Evolutionary conservation across 2,113 vertebrate genomes (phyloP), one percentile per base, ranked within the genome.

Genomic region (Trinectes maculatus): DNA sequence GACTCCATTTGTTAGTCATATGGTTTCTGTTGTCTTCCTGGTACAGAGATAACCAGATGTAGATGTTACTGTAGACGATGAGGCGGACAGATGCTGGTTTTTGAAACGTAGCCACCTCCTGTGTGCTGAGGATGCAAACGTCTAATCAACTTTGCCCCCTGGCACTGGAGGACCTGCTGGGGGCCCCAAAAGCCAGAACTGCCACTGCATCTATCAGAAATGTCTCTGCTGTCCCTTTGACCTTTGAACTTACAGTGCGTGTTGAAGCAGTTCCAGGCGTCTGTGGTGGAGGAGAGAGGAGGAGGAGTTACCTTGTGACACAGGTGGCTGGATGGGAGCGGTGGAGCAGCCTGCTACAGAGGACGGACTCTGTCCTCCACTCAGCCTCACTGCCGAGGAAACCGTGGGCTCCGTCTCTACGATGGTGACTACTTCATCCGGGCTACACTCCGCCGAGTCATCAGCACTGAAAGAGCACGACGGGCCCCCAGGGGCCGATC

Each of bases 391-490:
- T 3, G 57, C 48, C n/a, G 62, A 51, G 7, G 79, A 58, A 1
- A 4, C 10, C 0, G 75, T 34, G 2, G 66, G 8, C 12, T 77
- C 68, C 4, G 48, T 39, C 4, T 88, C 79, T 10, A 91, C 47
- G 5, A 89, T 43, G 10, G 84, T 54, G n/a, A 80, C 71, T 31
- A 80, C 71, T 31, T 67, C 77, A 28, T 88, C 81, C 64, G 78
- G 68, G 26, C 85, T 80, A 28, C 31, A 33, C 33, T 86, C 77
- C 12, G 29, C 33, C 1, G 78, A 67, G 19, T 78, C 44, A 2
- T 79, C 80, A 5, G 34, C 5, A 2, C 62, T 48, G 21, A 87
- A 85, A 19, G 83, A 79, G 29, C 75, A 85, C 0, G 82, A 81
- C 3, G 82, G 66, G 13, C 82, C 71, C 10, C 46, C 22, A 0